phyloP scores from a whole-genome alignment of 1,140 invertebrate species.

The Drosophila orosa region DNA sequence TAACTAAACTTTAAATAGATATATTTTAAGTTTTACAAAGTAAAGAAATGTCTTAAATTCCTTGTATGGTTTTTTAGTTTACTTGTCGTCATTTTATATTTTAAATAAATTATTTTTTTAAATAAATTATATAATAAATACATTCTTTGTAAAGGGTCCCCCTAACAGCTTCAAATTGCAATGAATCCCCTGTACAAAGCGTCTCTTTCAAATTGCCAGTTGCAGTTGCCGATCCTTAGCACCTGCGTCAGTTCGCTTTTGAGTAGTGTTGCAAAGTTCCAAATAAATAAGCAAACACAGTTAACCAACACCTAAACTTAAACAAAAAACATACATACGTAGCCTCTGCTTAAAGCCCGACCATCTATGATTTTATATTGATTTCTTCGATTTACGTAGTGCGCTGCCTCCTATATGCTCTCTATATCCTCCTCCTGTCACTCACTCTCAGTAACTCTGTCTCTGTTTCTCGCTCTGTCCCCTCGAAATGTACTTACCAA shows the following conservation, averaged over 20 bases:
- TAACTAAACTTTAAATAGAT: too few species aligned
- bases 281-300: constrained; percentile 30
- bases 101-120: too few species aligned
- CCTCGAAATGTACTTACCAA: constrained; percentile 38
- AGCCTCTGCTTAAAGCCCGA: constrained; percentile 54
- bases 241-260: constrained; percentile 57
- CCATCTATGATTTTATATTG: constrained; percentile 26
- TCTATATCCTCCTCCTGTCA: constrained; percentile 18
- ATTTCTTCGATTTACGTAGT: constrained; percentile 56
- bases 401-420: constrained; percentile 49
- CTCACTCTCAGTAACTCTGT: constrained; percentile 23
- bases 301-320: constrained; percentile 52
- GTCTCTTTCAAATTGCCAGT: constrained; percentile 53
- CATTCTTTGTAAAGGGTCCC: constrained; percentile 21
- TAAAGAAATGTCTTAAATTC: not conserved
- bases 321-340: constrained; percentile 42
- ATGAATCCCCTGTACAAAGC: constrained; percentile 63
- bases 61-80: not conserved
- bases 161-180: constrained; percentile 15
- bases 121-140: not conserved
- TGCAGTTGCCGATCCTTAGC: constrained; percentile 53
- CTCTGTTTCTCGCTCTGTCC: constrained; percentile 28
- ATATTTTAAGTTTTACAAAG: not conserved
- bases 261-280: constrained; percentile 57
- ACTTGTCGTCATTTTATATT: not conserved